Evolutionary conservation across 2,113 vertebrate genomes (phyloP).

Genomic region (Hippocampus mohnikei): DNA sequence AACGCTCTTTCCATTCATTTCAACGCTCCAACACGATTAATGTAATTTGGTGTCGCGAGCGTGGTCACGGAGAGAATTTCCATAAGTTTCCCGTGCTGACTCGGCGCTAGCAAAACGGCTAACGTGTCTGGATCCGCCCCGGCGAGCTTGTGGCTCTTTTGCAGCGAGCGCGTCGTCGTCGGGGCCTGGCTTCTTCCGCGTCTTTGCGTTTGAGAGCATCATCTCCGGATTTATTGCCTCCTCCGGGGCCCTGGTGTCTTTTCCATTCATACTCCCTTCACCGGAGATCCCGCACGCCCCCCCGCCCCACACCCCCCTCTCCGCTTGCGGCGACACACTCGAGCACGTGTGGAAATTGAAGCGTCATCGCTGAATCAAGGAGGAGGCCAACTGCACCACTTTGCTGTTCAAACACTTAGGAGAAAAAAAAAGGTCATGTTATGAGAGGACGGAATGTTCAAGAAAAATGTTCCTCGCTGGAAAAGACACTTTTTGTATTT

Average conservation of each 20-base stretch:
- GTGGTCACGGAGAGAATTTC: background rate
- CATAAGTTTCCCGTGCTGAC: background rate
- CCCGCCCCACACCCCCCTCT: background rate
- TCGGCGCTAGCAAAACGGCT: background rate
- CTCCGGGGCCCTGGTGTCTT: background rate
- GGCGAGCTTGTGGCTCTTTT: background rate
- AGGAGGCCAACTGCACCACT: no score
- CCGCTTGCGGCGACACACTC: background rate
- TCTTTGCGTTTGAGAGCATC: background rate
- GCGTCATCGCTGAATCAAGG: background rate
- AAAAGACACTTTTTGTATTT: no score
- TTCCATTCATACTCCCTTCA: background rate
- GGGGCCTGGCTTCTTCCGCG: background rate
- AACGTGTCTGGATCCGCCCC: background rate
- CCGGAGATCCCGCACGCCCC: background rate
- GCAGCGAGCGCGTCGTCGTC: background rate
- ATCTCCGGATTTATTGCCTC: background rate
- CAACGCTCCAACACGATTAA: no score
- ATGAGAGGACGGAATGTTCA: background rate
- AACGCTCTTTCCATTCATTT: no score
- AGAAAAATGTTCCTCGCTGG: no score
- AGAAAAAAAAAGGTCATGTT: background rate
- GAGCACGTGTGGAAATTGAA: background rate
- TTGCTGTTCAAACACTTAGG: no score
- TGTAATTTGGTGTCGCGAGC: no score